Percentiles rank a stretch among this genome's conserved stretches.
Evolutionary conservation across 1,140 invertebrate genomes (phyloP).

Genomic region (Lepidurus arcticus): DNA sequence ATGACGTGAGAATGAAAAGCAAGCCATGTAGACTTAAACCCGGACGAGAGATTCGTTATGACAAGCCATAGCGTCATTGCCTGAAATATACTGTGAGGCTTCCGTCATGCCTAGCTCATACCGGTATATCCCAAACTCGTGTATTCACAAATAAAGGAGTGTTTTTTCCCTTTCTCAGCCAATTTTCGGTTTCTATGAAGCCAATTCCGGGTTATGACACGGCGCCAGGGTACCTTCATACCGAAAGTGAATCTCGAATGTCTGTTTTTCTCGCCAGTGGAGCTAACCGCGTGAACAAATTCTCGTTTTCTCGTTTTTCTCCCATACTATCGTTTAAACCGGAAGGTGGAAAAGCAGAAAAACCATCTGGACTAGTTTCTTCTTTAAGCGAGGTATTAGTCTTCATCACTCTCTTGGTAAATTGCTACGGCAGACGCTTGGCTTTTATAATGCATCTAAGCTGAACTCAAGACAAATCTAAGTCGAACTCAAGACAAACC

Average conservation of each 20-base stretch:
- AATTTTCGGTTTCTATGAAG: not conserved
- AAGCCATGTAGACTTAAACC: not conserved
- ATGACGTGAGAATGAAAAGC: not conserved
- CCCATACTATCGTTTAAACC: not conserved
- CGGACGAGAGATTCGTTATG: not conserved
- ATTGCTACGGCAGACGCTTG: too few species aligned
- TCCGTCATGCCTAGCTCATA: not conserved
- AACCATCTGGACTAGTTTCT: not conserved
- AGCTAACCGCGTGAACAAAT: not conserved
- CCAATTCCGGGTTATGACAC: not conserved
- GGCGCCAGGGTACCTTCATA: not conserved
- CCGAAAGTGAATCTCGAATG: not conserved
- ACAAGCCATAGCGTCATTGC: not conserved
- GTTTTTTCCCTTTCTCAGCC: not conserved
- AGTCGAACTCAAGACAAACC: too few species aligned
- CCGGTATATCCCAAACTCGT: not conserved
- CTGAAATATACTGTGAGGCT: not conserved
- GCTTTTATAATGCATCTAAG: too few species aligned
- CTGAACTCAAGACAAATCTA: too few species aligned
- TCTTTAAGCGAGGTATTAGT: not conserved
- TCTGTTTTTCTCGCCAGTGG: not conserved
- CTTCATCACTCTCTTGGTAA: not conserved
- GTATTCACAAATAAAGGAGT: not conserved
- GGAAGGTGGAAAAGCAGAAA: not conserved
- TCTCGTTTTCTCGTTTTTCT: too few species aligned